A percentile compares a stretch with the other conserved stretches of the same genome.
These are phyloP conservation scores for Leptodactylus fallax DNA, from an alignment of 2,797 vertebrate species.

Conservation along the genomic window DNA sequence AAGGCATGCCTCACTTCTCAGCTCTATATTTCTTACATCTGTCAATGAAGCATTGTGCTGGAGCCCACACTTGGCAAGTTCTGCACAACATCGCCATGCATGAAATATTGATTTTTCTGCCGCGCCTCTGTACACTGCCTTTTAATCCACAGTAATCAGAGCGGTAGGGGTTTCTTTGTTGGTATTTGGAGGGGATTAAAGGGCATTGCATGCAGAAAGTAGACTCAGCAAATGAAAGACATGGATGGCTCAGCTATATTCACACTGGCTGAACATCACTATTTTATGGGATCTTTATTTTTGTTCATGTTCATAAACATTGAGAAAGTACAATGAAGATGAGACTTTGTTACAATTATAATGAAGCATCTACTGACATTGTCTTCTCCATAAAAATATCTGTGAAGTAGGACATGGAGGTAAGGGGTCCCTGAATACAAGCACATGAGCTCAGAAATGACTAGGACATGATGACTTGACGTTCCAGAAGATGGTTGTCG, in stretches of 20 bases:
- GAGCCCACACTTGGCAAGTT: constrained; percentile 38
- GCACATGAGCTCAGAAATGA: neutral
- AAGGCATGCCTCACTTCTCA: constrained; percentile 30
- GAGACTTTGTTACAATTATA: neutral
- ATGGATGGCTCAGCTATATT: constrained; percentile 31
- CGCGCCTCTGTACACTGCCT: constrained; percentile 32
- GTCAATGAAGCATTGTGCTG: constrained; percentile 49
- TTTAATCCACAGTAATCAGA: constrained; percentile 58
- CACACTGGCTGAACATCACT: constrained; percentile 17
- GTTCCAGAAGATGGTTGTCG: neutral
- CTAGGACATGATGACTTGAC: neutral
- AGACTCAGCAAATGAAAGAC: constrained; percentile 44
- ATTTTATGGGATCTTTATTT: neutral
- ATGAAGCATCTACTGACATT: neutral
- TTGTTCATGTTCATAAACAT: neutral
- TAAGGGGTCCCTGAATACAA: neutral
- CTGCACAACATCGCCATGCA: constrained; percentile 48
- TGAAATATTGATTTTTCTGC: constrained; percentile 58
- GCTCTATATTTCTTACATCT: constrained; percentile 48
- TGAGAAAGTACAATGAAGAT: neutral
- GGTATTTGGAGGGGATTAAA: constrained; percentile 57
- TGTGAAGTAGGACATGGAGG: too few species aligned
- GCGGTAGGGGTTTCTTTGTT: constrained; percentile 55
- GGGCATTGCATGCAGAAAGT: constrained; percentile 48
- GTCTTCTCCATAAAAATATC: neutral